phyloP scores from a whole-genome alignment of 1,140 invertebrate genomes.

The Ganaspis sp. region DNA sequence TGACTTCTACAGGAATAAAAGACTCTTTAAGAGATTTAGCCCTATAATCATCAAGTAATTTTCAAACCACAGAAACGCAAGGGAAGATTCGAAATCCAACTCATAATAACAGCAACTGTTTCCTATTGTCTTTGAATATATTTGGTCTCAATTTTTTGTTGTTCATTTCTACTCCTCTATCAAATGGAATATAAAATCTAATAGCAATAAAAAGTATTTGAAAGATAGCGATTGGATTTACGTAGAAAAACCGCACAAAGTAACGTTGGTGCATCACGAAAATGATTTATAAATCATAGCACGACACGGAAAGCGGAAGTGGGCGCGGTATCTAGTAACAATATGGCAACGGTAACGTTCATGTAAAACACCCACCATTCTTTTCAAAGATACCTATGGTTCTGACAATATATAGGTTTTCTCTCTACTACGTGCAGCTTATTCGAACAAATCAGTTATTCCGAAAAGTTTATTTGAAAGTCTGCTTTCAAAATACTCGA shows the following conservation, averaged over 20 bases:
- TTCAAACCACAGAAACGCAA: conserved; percentile 2
- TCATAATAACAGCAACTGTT: background rate
- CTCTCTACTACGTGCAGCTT: background rate
- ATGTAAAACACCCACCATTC: background rate
- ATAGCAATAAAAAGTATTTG: too few species aligned
- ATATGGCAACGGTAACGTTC: background rate
- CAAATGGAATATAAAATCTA: too few species aligned
- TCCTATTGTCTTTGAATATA: background rate
- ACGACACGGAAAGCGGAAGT: conserved; percentile 9
- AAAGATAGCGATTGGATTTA: background rate
- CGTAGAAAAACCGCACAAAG: background rate
- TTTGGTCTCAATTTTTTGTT: too few species aligned
- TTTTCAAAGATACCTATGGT: background rate
- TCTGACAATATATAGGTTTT: conserved; percentile 10
- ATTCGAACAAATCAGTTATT: background rate
- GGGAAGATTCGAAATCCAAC: background rate
- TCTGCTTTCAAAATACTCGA: background rate
- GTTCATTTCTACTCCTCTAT: too few species aligned
- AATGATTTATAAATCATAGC: conserved; percentile 22
- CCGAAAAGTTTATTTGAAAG: background rate
- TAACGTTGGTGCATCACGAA: background rate
- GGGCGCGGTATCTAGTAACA: conserved; percentile 2
- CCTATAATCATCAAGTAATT: background rate
- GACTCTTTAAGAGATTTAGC: background rate
- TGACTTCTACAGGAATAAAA: background rate